Base-by-base conservation (phyloP, 2,797 vertebrate genomes). In the Silurus lanzhouensis region DNA sequence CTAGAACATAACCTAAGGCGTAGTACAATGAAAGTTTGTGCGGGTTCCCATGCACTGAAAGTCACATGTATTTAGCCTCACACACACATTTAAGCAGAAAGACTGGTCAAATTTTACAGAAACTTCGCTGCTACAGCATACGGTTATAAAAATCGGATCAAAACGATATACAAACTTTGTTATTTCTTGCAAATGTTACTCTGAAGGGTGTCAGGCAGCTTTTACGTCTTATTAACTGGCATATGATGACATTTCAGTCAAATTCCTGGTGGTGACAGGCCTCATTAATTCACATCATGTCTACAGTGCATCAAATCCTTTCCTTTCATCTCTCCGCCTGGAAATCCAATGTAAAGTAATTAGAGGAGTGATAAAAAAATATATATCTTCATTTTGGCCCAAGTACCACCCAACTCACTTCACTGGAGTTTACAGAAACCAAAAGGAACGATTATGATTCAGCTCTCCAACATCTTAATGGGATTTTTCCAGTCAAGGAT, bases 271-370 rank as follows among this genome's bases (percentile, higher is more conserved):
- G 19, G 12, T 57, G 48, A 64, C 63, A n/a, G 61, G 61, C 70
- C 80, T 85, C 31, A 60, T 76, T 85, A 85, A 82, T 85, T 67
- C 81, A 52, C 71, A 82, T 12, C 31, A n/a, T 38, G 61, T 31
- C 63, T 68, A 19, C 20, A 57, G 58, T 46, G 20, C 25, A 52
- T 75, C 48, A 61, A 66, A 57, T 52, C 38, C 12, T n/a, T 46
- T 15, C 31, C 63, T 58, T 68, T 44, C 20, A 8, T 58, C 55
- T 46, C 71, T 67, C 60, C 1, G 9, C 27, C n/a, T 60, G 64
- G 1, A 79, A 79, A 63, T 63, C 20, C 0, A 78, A 61, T n/a
- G 20, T 8, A 60, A 84, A 15, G 25, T 68, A 67, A 84, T 84
- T 79, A 70, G 55, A 78, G 20, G 8, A 31, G 22, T 15, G 20